Percentiles rank a stretch among this genome's conserved stretches.
phyloP scores from a whole-genome alignment of 2,113 vertebrate genomes.

The Lethenteron reissneri region DNA sequence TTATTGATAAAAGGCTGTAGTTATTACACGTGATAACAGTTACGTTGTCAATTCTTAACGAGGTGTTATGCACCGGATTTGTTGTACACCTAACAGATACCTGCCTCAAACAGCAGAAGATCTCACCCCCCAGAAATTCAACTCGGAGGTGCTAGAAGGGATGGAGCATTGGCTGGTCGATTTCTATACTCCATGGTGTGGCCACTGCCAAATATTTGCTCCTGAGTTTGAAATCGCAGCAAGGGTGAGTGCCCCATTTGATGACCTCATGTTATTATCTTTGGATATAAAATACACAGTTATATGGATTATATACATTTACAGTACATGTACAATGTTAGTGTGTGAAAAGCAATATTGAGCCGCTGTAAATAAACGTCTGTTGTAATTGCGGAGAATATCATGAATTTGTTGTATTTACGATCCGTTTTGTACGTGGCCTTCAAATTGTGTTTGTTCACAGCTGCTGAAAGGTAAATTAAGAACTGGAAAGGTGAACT shows the following conservation, averaged over 20 bases:
- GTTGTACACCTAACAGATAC: slow-evolving; percentile 23
- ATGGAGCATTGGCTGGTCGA: slow-evolving; percentile 76
- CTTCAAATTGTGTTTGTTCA: slow-evolving; percentile 11
- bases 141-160: slow-evolving; percentile 42
- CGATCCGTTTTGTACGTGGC: neutral
- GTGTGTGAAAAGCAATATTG: neutral
- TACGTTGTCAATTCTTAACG: no score
- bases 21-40: no score
- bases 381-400: no score
- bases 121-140: slow-evolving; percentile 55
- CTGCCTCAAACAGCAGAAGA: slow-evolving; percentile 51
- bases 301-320: neutral
- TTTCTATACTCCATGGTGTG: slow-evolving; percentile 93
- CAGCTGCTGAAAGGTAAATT: slow-evolving; percentile 60
- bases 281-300: neutral
- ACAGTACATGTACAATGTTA: neutral
- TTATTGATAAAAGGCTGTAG: no score
- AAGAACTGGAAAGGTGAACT: slow-evolving; percentile 75
- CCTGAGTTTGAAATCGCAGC: slow-evolving; percentile 83
- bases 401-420: neutral
- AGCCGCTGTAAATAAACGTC: no score
- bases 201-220: slow-evolving; percentile 76
- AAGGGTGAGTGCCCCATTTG: slow-evolving; percentile 29
- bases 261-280: no score
- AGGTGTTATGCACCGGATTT: no score